Percentiles rank a stretch among this genome's conserved stretches.
These are phyloP conservation scores for Drosophila kepulauana DNA, from an alignment of 1,140 invertebrate genomes.

Conservation along the genomic window DNA sequence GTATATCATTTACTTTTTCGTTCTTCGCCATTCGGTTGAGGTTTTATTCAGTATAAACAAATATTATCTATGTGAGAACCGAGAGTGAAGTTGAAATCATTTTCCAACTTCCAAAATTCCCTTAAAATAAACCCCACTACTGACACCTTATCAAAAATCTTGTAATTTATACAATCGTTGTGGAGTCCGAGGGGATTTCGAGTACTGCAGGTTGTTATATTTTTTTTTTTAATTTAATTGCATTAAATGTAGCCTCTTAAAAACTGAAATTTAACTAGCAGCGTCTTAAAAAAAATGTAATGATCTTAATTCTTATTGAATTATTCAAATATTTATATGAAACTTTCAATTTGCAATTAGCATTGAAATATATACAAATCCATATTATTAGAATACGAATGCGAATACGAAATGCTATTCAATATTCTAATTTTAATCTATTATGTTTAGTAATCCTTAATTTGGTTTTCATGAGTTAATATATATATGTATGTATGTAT, in stretches of 20 bases:
- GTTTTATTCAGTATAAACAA: constrained; percentile 55
- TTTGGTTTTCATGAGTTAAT: constrained; percentile 35
- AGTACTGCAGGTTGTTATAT: not conserved
- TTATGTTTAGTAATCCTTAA: constrained; percentile 19
- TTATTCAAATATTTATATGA: constrained; percentile 36
- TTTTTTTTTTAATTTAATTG: constrained; percentile 54
- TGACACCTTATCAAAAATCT: not conserved
- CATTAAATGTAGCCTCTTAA: constrained; percentile 69
- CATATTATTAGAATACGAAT: constrained; percentile 13
- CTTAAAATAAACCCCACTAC: not conserved
- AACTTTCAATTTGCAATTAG: constrained; percentile 24
- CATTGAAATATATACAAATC: constrained; percentile 19
- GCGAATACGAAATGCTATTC: constrained; percentile 9
- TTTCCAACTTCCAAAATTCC: not conserved
- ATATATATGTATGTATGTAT: constrained; percentile 36
- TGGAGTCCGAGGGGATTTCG: not conserved
- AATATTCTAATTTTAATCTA: constrained; percentile 14
- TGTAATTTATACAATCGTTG: not conserved
- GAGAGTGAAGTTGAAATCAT: constrained; percentile 3
- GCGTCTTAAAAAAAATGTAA: constrained; percentile 35
- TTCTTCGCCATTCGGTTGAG: constrained; percentile 54
- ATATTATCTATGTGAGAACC: constrained; percentile 18
- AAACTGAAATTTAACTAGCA: constrained; percentile 64
- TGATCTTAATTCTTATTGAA: constrained; percentile 28
- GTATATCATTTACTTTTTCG: constrained; percentile 64